phyloP scores from a whole-genome alignment of 2,888 invertebrate species.

The Lasioglossum vierecki region DNA sequence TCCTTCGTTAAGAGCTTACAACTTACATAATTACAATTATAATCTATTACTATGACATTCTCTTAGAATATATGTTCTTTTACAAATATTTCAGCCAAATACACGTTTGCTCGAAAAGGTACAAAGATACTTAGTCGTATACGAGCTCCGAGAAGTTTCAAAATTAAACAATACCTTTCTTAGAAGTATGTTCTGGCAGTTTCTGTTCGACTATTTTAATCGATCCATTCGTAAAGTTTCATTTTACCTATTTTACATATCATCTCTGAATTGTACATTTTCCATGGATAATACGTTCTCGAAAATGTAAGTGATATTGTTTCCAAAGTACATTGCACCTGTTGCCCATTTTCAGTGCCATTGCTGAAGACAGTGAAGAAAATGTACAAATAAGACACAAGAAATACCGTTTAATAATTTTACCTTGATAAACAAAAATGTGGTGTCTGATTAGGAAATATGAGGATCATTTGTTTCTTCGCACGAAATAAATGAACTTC shows the following conservation, averaged over 20 bases:
- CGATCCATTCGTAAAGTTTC: not conserved
- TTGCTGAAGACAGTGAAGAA: not conserved
- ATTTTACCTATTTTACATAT: not conserved
- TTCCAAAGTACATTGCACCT: not conserved
- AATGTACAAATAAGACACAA: not conserved
- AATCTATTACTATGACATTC: not conserved
- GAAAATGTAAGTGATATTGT: not conserved
- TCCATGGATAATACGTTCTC: not conserved
- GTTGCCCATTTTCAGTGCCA: not conserved
- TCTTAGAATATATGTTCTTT: not conserved
- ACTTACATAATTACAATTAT: slow-evolving; percentile 28
- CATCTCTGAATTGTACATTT: not conserved
- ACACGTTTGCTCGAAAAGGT: not conserved
- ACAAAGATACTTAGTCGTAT: not conserved
- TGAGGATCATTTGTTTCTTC: not conserved
- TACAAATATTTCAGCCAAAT: not conserved
- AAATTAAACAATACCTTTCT: not conserved
- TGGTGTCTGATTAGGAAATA: not conserved
- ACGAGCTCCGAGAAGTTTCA: slow-evolving; percentile 1
- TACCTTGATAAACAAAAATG: not conserved
- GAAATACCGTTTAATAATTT: not conserved
- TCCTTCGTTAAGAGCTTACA: not conserved
- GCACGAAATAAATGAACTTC: not conserved
- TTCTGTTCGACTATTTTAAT: not conserved
- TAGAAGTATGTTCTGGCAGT: slow-evolving; percentile 1